These are phyloP conservation scores for Conus ventricosus DNA, from an alignment of 1,140 invertebrate genomes.

Conservation along the genomic window DNA sequence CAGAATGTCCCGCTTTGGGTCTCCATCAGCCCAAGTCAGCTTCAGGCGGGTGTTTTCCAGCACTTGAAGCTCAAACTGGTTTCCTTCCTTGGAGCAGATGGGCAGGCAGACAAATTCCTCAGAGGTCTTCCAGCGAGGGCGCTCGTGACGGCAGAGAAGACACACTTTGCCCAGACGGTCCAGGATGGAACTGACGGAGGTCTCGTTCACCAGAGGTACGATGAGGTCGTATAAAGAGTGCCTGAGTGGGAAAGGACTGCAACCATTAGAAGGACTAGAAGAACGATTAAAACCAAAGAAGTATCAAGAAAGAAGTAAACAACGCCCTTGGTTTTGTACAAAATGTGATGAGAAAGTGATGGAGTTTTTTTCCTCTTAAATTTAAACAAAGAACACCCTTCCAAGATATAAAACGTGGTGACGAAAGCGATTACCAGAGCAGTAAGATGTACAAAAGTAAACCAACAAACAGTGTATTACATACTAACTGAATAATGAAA, in stretches of 20 bases:
- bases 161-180: conserved; percentile 29
- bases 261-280: too few relatives aligned
- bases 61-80: conserved; percentile 31
- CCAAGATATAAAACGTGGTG: too few relatives aligned
- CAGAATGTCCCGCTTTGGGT: conserved; percentile 42
- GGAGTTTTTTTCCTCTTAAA: too few relatives aligned
- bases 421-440: too few relatives aligned
- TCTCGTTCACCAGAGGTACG: conserved; percentile 29
- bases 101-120: conserved; percentile 39
- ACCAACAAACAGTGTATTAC: too few relatives aligned
- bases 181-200: conserved; percentile 25
- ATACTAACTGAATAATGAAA: too few relatives aligned
- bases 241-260: not conserved
- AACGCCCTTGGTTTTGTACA: too few relatives aligned
- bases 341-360: too few relatives aligned
- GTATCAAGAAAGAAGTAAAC: too few relatives aligned
- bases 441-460: too few relatives aligned
- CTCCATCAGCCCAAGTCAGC: conserved; percentile 42
- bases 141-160: conserved; percentile 17
- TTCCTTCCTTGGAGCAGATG: conserved; percentile 8
- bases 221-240: conserved; percentile 24
- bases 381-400: too few relatives aligned
- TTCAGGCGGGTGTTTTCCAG: conserved; percentile 31
- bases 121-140: conserved; percentile 38
- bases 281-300: too few relatives aligned